Evolutionary conservation across 2,797 vertebrate genomes (phyloP), one percentile per base, ranked within the genome.

Genomic region (Mionectes olivaceus): DNA sequence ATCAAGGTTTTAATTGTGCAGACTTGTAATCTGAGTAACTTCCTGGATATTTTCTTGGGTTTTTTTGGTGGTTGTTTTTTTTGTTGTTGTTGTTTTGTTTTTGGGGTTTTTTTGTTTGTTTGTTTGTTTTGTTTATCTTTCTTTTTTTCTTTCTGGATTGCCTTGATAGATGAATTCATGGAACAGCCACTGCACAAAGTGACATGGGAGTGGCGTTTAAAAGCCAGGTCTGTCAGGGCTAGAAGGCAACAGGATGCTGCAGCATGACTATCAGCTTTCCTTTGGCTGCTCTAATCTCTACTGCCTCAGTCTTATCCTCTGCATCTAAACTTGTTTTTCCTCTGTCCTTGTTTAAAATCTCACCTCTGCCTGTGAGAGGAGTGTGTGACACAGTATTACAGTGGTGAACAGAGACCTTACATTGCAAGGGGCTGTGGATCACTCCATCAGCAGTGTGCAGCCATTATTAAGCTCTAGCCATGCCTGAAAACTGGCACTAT

Each of bases 1-100:
- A 97, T 83, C 74, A 77, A 59, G 70, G 68, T 93, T 97, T 92
- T 96, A 96, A 97, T 96, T 97, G 94, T 5, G 1, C 37, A 76
- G 76, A 33, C 76, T 83, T 96, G 89, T 94, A 93, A 96, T 94
- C 67, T 65, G 91, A 95, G 77, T 53, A 93, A 95, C 64, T 94
- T 96, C 74, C 87, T 94, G 83, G 19, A 35, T 92, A 3, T 65
- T 33, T 50, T 30, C n/a, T 63, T 39, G 39, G 33, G 13, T 35
- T 35, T 35, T 35, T 35, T 35, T 35, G 35, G 35, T n/a, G 39
- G 7, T 35, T 35, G 35, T 35, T 37, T 56, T 32, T 28, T 3
- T 17, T 32, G n/a, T n/a, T n/a, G n/a, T n/a, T n/a, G n/a, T 35
- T 35, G 35, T 35, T 35, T 35, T 35, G 35, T 35, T 35, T n/a